phyloP scores from a whole-genome alignment of 2,888 invertebrate species.

The Aelia acuminata region DNA sequence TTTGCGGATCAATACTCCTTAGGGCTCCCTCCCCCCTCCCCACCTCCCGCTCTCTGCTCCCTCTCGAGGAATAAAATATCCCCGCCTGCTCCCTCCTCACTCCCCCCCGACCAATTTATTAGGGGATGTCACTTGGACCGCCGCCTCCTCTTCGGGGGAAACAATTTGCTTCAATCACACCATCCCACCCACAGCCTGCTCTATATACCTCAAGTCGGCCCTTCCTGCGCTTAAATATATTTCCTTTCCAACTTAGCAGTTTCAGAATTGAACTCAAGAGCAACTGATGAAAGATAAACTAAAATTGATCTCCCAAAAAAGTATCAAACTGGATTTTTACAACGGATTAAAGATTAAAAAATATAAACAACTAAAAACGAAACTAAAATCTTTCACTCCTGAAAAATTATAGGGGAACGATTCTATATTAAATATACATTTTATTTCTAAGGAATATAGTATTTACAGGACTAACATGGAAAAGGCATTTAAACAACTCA shows the following conservation, averaged over 20 bases:
- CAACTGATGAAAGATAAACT: not conserved
- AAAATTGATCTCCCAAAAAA: not conserved
- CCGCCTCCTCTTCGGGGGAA: slow-evolving; percentile 66
- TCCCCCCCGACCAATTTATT: slow-evolving; percentile 17
- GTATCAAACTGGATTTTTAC: too few relatives aligned
- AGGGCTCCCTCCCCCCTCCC: slow-evolving; percentile 51
- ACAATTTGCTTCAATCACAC: slow-evolving; percentile 60
- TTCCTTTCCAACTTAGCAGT: not conserved
- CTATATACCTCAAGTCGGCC: slow-evolving; percentile 12
- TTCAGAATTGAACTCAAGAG: not conserved
- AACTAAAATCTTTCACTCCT: too few relatives aligned
- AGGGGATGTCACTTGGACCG: slow-evolving; percentile 52
- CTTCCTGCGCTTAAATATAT: not conserved
- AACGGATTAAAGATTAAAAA: too few relatives aligned
- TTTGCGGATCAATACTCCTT: slow-evolving; percentile 64
- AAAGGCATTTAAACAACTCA: too few relatives aligned
- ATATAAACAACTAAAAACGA: too few relatives aligned
- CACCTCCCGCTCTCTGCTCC: slow-evolving; percentile 42
- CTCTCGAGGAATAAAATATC: slow-evolving; percentile 50
- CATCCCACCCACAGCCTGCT: not conserved
- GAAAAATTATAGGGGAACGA: too few relatives aligned
- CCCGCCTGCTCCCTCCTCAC: not conserved
- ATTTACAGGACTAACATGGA: too few relatives aligned
- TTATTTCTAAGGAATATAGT: too few relatives aligned
- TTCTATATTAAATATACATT: too few relatives aligned